phyloP scores from a whole-genome alignment of 2,888 invertebrate genomes.

The Nudaria mundana region DNA sequence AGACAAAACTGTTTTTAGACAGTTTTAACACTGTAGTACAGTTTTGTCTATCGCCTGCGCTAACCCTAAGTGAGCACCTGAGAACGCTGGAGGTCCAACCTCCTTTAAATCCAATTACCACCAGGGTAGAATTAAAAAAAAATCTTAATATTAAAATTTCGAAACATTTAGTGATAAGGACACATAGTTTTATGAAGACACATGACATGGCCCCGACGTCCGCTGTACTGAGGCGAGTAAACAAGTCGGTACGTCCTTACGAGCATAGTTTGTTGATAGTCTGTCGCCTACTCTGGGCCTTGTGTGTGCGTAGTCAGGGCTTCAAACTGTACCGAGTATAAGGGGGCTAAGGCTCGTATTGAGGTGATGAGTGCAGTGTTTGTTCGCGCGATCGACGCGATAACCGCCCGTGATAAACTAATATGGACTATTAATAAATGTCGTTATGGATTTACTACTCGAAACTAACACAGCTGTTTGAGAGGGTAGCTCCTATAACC shows the following conservation, averaged over 20 bases:
- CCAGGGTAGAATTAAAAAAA: too few relatives aligned
- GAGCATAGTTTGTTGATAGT: constrained; percentile 9
- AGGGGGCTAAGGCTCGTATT: constrained; percentile 8
- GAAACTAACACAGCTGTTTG: not conserved
- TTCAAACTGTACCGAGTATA: constrained; percentile 6
- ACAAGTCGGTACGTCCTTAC: constrained; percentile 10
- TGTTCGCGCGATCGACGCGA: constrained; percentile 40
- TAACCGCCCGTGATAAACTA: constrained; percentile 42
- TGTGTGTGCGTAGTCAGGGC: not conserved
- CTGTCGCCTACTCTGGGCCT: constrained; percentile 3
- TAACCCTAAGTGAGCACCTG: too few relatives aligned
- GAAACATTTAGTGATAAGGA: constrained; percentile 19
- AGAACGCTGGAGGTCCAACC: too few relatives aligned
- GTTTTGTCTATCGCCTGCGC: too few relatives aligned
- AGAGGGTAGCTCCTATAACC: not conserved
- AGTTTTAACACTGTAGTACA: too few relatives aligned
- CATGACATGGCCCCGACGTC: constrained; percentile 1
- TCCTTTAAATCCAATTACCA: too few relatives aligned
- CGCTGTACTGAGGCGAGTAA: constrained; percentile 11
- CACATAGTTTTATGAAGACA: constrained; percentile 18
- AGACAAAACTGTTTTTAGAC: too few relatives aligned
- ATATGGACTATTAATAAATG: constrained; percentile 10
- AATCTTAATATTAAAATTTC: constrained; percentile 10
- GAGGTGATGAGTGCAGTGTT: constrained; percentile 29
- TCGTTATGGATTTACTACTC: constrained; percentile 23